Evolutionary conservation across 1,140 invertebrate species (phyloP), one percentile per base, ranked within the genome.

Genomic region (Cydia splendana): DNA sequence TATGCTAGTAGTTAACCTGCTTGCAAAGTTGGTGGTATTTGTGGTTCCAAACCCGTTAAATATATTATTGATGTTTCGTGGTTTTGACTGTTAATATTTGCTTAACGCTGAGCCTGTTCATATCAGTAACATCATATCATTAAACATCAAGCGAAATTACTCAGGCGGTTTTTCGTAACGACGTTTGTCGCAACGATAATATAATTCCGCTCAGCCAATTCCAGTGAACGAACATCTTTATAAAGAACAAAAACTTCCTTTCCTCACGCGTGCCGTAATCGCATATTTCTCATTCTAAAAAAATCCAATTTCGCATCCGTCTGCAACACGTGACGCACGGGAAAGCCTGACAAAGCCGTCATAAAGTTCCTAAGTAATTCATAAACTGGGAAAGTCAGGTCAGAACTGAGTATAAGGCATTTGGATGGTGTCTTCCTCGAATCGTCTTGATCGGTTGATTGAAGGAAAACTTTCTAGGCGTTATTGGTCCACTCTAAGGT

Each of bases 221-320:
- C 57, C 57, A 62, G 0, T 12, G n/a, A 62, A 53, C 51, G 51
- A 62, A 62, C 57, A 62, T 62, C 20, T 62, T 62, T 7, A 62
- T 62, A 24, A 62, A 62, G 57, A 62, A 62, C 57, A 62, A 62
- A 62, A 62, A 62, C 51, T 53, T 7, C 38, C 48, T 62, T 24
- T 62, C 57, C 18, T 24, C 57, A 62, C 67, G 67, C 80, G 78
- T 79, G 76, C 79, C 82, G 74, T 80, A 81, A 79, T 78, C 81
- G 83, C 81, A 85, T 71, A 83, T 80, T 83, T 87, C 82, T 77
- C 84, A 84, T 82, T 87, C 82, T 79, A 85, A 86, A 88, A 90
- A 88, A 90, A 92, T 90, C 88, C 89, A 92, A 92, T 91, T 91
- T 92, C 86, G 86, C 81, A 86, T 87, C 87, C 90, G 88, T 92